Conservation (phyloP, 1,140 invertebrate genomes). For the Diprion similis region DNA sequence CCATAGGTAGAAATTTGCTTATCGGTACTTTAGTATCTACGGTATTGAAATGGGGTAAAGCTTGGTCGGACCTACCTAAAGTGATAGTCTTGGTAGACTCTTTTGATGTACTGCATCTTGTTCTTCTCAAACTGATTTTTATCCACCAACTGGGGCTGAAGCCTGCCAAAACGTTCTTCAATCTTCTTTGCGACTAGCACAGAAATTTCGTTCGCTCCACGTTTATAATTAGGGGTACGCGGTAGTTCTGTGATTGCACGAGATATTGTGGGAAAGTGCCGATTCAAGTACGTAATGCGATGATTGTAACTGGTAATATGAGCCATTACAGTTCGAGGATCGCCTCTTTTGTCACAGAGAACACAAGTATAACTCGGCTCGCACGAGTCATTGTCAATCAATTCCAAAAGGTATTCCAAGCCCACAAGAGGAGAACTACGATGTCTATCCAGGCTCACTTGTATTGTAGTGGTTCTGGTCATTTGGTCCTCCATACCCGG, state of each 20-base stretch:
- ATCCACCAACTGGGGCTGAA: conserved; percentile 65
- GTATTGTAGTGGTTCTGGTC: conserved; percentile 62
- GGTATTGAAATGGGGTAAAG: background rate
- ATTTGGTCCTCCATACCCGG: conserved; percentile 75
- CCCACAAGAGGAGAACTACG: conserved; percentile 65
- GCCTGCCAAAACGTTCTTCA: conserved; percentile 67
- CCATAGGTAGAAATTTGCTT: no score
- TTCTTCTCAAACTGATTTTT: conserved; percentile 63
- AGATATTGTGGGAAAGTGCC: conserved; percentile 64
- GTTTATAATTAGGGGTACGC: conserved; percentile 61
- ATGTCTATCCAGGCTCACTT: conserved; percentile 63
- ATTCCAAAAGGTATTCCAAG: conserved; percentile 75
- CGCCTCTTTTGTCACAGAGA: conserved; percentile 77
- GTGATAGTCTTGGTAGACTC: conserved; percentile 63
- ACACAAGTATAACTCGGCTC: conserved; percentile 77
- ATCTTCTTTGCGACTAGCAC: conserved; percentile 67
- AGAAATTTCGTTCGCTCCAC: conserved; percentile 61
- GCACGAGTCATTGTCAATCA: conserved; percentile 67
- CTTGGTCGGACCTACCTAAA: conserved; percentile 57
- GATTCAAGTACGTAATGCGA: conserved; percentile 66
- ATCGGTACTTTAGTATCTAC: no score
- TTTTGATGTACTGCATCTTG: conserved; percentile 63
- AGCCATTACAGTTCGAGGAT: conserved; percentile 75
- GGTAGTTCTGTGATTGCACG: conserved; percentile 58
- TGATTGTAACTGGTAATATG: conserved; percentile 79